A percentile compares a stretch with the other conserved stretches of the same genome.
These are phyloP conservation scores for Drosophila ironensis DNA, from an alignment of 1,140 invertebrate species.

Conservation along the genomic window DNA sequence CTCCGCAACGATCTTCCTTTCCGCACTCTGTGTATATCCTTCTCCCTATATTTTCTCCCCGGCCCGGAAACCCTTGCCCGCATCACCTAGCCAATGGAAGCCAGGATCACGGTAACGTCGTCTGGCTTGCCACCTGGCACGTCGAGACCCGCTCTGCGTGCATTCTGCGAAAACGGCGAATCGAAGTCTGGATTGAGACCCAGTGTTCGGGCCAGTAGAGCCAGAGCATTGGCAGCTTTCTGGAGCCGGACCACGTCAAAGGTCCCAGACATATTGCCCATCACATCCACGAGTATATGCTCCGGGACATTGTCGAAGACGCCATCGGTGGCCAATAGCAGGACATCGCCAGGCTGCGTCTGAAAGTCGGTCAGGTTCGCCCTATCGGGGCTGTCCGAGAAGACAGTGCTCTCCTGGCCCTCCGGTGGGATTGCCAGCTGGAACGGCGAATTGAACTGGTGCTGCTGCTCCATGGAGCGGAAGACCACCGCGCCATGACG, in stretches of 20 bases:
- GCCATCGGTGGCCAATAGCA: conserved; percentile 97
- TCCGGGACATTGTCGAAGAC: conserved; percentile 98
- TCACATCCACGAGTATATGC: conserved; percentile 85
- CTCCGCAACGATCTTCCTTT: too few relatives aligned
- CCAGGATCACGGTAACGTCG: conserved; percentile 97
- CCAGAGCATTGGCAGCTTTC: conserved; percentile 94
- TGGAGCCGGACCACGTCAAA: conserved; percentile 89
- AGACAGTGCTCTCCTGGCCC: conserved; percentile 89
- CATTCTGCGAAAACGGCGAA: conserved; percentile 97
- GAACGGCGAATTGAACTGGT: conserved; percentile 99
- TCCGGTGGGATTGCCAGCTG: conserved; percentile 96
- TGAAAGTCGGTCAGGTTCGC: conserved; percentile 94
- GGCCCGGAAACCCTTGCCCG: too few relatives aligned
- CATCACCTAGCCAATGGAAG: conserved; percentile 65
- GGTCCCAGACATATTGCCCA: conserved; percentile 83
- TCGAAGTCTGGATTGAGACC: conserved; percentile 96
- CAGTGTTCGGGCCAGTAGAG: conserved; percentile 94
- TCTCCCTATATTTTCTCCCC: not conserved
- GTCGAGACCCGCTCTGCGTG: conserved; percentile 93
- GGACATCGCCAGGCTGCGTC: conserved; percentile 95
- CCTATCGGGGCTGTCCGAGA: conserved; percentile 94
- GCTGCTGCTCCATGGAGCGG: conserved; percentile 96
- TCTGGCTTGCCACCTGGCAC: conserved; percentile 97
- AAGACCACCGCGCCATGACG: conserved; percentile 92
- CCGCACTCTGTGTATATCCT: not conserved